Evolutionary conservation across 2,113 vertebrate species (phyloP).

Genomic region (Mobula birostris): DNA sequence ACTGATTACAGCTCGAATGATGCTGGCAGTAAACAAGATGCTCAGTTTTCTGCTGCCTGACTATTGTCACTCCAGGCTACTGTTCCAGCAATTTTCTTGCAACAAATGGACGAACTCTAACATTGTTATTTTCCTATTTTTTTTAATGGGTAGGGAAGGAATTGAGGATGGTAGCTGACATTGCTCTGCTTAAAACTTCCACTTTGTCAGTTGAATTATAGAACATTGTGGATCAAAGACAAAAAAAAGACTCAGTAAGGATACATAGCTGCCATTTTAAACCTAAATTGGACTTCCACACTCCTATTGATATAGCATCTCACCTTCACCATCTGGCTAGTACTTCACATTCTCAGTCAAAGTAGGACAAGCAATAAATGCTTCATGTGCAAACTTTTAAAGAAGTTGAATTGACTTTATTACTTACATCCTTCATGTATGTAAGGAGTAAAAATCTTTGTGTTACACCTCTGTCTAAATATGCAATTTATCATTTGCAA

Average conservation of each 20-base stretch:
- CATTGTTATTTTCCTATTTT: neutral
- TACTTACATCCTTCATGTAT: too few relatives aligned
- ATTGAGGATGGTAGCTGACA: neutral
- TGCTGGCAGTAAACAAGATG: neutral
- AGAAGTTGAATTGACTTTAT: too few relatives aligned
- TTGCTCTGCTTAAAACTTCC: neutral
- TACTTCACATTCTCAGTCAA: neutral
- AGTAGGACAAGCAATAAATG: neutral
- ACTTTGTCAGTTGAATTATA: neutral
- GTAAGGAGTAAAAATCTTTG: too few relatives aligned
- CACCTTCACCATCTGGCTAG: neutral
- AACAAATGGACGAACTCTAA: neutral
- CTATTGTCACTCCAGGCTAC: neutral
- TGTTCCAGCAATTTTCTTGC: neutral
- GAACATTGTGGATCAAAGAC: neutral
- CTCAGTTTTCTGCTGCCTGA: neutral
- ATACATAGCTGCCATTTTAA: neutral
- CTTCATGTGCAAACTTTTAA: neutral
- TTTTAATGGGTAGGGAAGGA: neutral
- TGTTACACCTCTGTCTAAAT: too few relatives aligned
- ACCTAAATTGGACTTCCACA: neutral
- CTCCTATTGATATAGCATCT: neutral
- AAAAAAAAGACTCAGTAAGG: neutral
- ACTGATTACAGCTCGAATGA: neutral
- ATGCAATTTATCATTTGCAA: too few relatives aligned